Conservation (phyloP, 2,113 vertebrate genomes). For the Piaya cayana region DNA sequence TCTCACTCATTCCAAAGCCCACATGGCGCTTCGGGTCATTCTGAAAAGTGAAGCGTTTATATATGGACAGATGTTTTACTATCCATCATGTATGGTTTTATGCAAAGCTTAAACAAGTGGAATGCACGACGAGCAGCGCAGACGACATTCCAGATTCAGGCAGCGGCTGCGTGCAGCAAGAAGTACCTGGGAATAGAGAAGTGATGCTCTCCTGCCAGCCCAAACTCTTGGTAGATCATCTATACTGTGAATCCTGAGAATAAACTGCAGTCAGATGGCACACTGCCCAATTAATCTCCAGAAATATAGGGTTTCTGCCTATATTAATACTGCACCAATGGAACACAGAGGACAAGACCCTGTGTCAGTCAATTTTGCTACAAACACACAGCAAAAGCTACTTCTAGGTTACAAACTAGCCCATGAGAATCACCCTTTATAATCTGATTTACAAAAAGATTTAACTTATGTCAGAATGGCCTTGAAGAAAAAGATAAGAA, state of each 20-base stretch:
- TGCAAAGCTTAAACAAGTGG: conserved; percentile 4
- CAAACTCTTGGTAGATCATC: not conserved
- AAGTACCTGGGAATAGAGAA: not conserved
- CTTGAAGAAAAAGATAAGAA: not conserved
- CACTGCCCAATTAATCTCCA: not conserved
- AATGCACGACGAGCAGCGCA: not conserved
- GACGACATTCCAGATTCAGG: not conserved
- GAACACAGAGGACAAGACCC: not conserved
- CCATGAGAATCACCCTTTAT: not conserved
- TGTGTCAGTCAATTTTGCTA: not conserved
- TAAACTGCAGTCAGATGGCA: not conserved
- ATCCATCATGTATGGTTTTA: not conserved
- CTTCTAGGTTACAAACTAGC: not conserved
- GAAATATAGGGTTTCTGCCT: not conserved
- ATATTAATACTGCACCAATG: not conserved
- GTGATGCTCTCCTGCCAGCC: not conserved
- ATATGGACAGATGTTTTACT: conserved; percentile 37
- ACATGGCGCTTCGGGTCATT: conserved; percentile 15
- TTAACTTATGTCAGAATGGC: not conserved
- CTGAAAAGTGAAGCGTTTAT: conserved; percentile 26
- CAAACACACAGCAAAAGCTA: not conserved
- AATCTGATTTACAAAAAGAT: not conserved
- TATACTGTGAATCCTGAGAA: not conserved
- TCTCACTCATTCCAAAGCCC: conserved; percentile 1
- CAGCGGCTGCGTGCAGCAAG: not conserved